Evolutionary conservation across 2,888 invertebrate genomes (phyloP).

Genomic region (Vanessa cardui): DNA sequence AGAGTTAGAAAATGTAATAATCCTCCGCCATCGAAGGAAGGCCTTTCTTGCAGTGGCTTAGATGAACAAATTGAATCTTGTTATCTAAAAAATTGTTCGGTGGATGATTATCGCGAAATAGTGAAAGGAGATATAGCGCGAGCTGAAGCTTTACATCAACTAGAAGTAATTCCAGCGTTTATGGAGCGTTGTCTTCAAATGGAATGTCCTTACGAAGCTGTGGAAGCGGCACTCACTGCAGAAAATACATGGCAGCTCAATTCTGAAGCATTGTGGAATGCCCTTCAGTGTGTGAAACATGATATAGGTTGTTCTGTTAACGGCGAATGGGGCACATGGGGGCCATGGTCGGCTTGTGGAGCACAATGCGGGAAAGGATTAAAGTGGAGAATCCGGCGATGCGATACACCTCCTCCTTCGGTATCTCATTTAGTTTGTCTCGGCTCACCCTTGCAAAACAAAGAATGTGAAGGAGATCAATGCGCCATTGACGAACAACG

Average conservation of each 20-base stretch:
- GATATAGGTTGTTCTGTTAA: slow-evolving; percentile 75
- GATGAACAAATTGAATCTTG: slow-evolving; percentile 69
- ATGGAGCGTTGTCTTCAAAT: slow-evolving; percentile 71
- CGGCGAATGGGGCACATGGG: slow-evolving; percentile 74
- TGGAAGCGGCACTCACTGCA: slow-evolving; percentile 60
- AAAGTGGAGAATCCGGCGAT: slow-evolving; percentile 66
- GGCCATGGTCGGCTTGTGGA: slow-evolving; percentile 69
- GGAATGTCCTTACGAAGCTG: slow-evolving; percentile 72
- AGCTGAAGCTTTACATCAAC: slow-evolving; percentile 60
- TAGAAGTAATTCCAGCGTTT: slow-evolving; percentile 69
- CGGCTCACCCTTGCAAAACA: slow-evolving; percentile 61
- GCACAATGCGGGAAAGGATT: slow-evolving; percentile 69
- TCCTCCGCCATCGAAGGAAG: slow-evolving; percentile 70
- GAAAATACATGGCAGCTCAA: slow-evolving; percentile 72
- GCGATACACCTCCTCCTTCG: slow-evolving; percentile 71
- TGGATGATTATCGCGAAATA: slow-evolving; percentile 64
- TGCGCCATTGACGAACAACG: slow-evolving; percentile 60
- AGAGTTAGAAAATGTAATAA: slow-evolving; percentile 70
- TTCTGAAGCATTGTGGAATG: slow-evolving; percentile 73
- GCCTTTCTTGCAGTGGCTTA: slow-evolving; percentile 66
- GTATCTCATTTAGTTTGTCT: slow-evolving; percentile 56
- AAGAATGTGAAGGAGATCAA: slow-evolving; percentile 68
- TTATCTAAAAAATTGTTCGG: slow-evolving; percentile 67
- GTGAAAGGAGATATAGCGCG: slow-evolving; percentile 62
- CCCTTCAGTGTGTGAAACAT: slow-evolving; percentile 77